Evolutionary conservation across 2,888 invertebrate species (phyloP), one percentile per base, ranked within the genome.

Genomic region (Campopleginae sp.): DNA sequence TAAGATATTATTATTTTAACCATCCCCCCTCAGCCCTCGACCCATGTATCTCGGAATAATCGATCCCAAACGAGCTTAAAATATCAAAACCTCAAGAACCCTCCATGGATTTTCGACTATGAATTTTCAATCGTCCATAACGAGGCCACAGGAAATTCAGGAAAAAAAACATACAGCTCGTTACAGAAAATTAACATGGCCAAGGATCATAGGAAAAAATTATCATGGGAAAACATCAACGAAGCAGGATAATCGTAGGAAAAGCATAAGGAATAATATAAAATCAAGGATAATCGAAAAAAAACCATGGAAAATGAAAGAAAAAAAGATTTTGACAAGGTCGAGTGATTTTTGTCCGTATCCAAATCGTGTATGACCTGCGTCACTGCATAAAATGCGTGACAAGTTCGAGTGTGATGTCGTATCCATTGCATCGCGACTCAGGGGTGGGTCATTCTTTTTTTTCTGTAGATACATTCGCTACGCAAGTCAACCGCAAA

Each of bases 401-500:
- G 51, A 77, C 58, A 48, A 33, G 66, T 66, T 74, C 75, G 82
- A 76, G 68, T 77, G 68, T 75, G 71, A 77, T 74, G 71, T 79
- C 75, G 77, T 80, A 80, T 80, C 71, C 82, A 79, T 79, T 75
- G 86, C 87, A 84, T 79, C 61, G 86, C 86, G 68, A 87, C 86
- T 85, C 85, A 84, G 86, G 84, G 84, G 82, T 78, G 65, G 63
- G 54, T 70, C 48, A 46, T 58, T 75, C 80, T 74, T 87, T 89
- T 89, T 88, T 90, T 87, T 74, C 54, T 44, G 6, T 51, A 42
- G 0, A 65, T 89, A 77, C 89, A 92, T 93, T 93, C 90, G 93
- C 90, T 91, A 93, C 93, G 93, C 93, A 93, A 93, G 92, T 92
- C 93, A 88, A 93, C 93, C 93, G 92, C 93, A 93, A 93, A 93